These are phyloP conservation scores for Geococcyx californianus DNA, from an alignment of 2,113 vertebrate species.

Conservation along the genomic window DNA sequence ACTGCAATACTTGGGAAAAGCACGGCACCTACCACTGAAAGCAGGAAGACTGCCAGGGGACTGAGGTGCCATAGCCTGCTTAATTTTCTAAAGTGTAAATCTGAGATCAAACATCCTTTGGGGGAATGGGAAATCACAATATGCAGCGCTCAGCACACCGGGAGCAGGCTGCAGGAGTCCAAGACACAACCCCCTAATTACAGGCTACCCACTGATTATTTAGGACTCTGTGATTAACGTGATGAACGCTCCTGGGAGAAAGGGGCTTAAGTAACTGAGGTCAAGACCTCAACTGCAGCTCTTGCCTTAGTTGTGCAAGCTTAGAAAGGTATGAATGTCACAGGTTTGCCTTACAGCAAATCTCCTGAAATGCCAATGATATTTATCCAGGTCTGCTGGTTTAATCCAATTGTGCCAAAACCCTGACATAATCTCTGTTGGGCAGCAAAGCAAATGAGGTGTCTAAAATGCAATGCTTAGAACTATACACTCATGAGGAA, in stretches of 20 bases:
- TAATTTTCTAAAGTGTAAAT: conserved; percentile 58
- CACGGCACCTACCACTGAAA: conserved; percentile 51
- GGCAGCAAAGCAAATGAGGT: conserved; percentile 57
- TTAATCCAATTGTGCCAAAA: conserved; percentile 54
- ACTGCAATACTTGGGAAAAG: background rate
- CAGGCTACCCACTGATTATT: conserved; percentile 68
- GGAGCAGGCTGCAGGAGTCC: conserved; percentile 60
- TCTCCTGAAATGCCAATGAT: conserved; percentile 42
- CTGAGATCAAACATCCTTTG: conserved; percentile 64
- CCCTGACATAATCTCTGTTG: conserved; percentile 15
- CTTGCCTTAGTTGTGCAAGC: conserved; percentile 4
- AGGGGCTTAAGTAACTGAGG: conserved; percentile 67
- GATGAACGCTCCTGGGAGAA: conserved; percentile 64
- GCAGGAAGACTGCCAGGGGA: conserved; percentile 44
- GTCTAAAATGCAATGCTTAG: conserved; percentile 31
- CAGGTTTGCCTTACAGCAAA: conserved; percentile 58
- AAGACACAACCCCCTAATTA: conserved; percentile 71
- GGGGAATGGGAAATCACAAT: conserved; percentile 52
- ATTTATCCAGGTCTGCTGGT: conserved; percentile 5
- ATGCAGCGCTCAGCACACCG: conserved; percentile 42
- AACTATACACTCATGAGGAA: background rate
- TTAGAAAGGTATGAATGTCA: conserved; percentile 62
- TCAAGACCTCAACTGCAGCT: conserved; percentile 62
- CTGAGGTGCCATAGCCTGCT: conserved; percentile 28
- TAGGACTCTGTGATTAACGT: conserved; percentile 70